These are phyloP conservation scores for Upupa epops DNA, from an alignment of 2,113 vertebrate species.

Conservation along the genomic window DNA sequence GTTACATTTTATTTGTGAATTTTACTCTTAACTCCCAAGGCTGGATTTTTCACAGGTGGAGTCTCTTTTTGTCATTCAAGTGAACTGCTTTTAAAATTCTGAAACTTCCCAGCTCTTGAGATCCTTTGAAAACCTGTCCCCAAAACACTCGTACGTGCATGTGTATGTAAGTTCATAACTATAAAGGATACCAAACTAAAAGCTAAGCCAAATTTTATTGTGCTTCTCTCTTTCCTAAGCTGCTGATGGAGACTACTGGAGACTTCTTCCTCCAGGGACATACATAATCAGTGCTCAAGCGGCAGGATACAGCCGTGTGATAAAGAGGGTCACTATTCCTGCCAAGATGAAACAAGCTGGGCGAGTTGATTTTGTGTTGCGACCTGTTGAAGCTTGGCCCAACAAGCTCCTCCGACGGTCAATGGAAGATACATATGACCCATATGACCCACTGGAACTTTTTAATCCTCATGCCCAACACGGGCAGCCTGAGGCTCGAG, in stretches of 20 bases:
- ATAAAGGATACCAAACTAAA: rapidly evolving
- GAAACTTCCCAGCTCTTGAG: background rate
- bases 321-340: constrained; percentile 87
- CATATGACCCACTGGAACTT: constrained; percentile 78
- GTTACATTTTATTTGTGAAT: background rate
- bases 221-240: constrained; percentile 65
- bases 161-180: rapidly evolving
- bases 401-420: constrained; percentile 72
- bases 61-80: background rate
- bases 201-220: background rate
- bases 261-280: constrained; percentile 85
- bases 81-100: background rate
- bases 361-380: constrained; percentile 87
- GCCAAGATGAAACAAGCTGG: constrained; percentile 80
- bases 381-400: constrained; percentile 74
- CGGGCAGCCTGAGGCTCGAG: constrained; percentile 37
- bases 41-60: background rate
- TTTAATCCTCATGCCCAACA: constrained; percentile 75
- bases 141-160: rapidly evolving
- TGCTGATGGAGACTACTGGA: constrained; percentile 93
- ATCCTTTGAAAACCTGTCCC: background rate
- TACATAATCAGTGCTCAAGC: constrained; percentile 87
- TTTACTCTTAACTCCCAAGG: background rate
- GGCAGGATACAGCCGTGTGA: constrained; percentile 82
- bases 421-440: constrained; percentile 68